Evolutionary conservation across 2,797 vertebrate species (phyloP).

Genomic region (Muscicapa comitata): DNA sequence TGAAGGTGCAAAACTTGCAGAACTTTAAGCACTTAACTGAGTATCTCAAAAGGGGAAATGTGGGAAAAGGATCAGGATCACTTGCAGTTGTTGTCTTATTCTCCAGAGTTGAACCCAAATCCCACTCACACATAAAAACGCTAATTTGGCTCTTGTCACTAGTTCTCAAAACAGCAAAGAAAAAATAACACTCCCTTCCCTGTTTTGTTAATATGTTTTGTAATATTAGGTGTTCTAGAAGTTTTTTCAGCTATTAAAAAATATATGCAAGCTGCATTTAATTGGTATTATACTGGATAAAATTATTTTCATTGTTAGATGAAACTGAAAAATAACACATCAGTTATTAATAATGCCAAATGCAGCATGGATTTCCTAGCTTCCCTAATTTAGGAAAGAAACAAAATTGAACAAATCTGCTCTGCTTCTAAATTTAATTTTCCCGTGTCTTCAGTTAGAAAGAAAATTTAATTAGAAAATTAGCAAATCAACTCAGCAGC

Average conservation of each 20-base stretch:
- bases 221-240: neutral
- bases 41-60: neutral
- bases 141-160: neutral
- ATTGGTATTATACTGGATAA: neutral
- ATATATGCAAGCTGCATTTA: neutral
- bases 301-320: neutral
- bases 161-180: neutral
- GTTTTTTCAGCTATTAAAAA: neutral
- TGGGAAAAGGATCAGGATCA: neutral
- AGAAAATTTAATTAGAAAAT: neutral
- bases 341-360: neutral
- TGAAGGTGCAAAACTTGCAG: neutral
- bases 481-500: neutral
- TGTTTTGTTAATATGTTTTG: neutral
- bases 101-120: neutral
- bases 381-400: neutral
- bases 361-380: neutral
- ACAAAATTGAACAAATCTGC: neutral
- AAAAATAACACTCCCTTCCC: neutral
- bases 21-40: neutral
- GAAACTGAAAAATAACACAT: neutral
- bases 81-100: neutral
- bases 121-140: neutral
- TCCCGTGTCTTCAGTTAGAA: neutral
- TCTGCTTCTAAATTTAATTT: neutral